Evolutionary conservation across 2,797 vertebrate species (phyloP).

Genomic region (Epinephelus malabaricus): DNA sequence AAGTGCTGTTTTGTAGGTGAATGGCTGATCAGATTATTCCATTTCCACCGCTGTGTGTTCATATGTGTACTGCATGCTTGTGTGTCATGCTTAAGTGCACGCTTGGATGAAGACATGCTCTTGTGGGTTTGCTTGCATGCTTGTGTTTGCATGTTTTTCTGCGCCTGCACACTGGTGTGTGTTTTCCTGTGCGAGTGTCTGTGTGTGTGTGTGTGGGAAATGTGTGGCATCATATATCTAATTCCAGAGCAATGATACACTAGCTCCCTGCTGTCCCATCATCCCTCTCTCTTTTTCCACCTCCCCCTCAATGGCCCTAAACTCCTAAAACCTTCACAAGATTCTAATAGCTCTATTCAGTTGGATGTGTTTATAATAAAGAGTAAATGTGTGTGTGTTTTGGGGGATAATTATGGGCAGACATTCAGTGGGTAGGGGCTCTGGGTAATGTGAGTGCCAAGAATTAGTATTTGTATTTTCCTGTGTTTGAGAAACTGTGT

Average conservation of each 20-base stretch:
- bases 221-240: constrained; percentile 43
- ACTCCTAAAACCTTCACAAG: constrained; percentile 27
- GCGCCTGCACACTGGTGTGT: neutral
- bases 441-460: constrained; percentile 8
- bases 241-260: constrained; percentile 50
- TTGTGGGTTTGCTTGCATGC: constrained; percentile 16
- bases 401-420: neutral
- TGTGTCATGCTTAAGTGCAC: neutral
- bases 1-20: constrained; percentile 21
- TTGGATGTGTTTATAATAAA: constrained; percentile 19
- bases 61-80: neutral
- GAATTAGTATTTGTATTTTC: constrained; percentile 47
- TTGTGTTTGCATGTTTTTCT: constrained; percentile 18
- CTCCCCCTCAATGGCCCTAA: constrained; percentile 30
- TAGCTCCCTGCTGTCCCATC: constrained; percentile 41
- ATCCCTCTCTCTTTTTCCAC: constrained; percentile 40
- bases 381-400: neutral
- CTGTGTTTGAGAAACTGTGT: constrained; percentile 30
- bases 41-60: constrained; percentile 3
- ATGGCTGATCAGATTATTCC: constrained; percentile 27
- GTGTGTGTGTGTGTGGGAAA: neutral
- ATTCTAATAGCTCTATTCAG: constrained; percentile 11
- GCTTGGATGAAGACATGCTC: neutral
- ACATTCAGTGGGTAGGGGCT: constrained; percentile 20
- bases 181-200: neutral